A percentile compares a stretch with the other conserved stretches of the same genome.
phyloP scores from a whole-genome alignment of 1,140 invertebrate species.

The Catajapyx aquilonaris region DNA sequence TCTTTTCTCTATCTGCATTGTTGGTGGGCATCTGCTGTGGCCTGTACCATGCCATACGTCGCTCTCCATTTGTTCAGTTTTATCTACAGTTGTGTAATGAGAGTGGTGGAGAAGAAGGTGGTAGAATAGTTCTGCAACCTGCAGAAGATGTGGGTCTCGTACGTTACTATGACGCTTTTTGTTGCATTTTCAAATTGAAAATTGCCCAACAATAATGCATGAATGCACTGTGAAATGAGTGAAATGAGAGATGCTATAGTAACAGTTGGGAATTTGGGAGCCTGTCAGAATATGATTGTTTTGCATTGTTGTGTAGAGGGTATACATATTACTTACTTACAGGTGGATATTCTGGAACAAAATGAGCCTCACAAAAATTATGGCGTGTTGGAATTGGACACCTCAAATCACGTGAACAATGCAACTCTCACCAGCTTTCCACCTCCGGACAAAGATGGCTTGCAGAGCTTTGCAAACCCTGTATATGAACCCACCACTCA shows the following conservation, averaged over 20 bases:
- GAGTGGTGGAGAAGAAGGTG: conserved; percentile 18
- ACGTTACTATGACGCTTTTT: no score
- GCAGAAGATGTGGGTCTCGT: conserved; percentile 59
- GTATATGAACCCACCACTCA: conserved; percentile 45
- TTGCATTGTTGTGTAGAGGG: no score
- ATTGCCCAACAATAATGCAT: no score
- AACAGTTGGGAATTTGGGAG: no score
- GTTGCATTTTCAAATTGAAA: no score
- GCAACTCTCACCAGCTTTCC: neutral
- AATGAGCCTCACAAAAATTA: neutral
- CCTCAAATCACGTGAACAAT: neutral
- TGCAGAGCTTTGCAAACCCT: conserved; percentile 46
- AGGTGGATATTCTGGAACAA: neutral
- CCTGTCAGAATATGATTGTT: no score
- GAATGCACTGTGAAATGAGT: no score
- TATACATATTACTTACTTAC: no score
- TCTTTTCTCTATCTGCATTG: conserved; percentile 54
- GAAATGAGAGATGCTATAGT: no score
- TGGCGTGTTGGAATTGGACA: neutral
- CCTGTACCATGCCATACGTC: conserved; percentile 48
- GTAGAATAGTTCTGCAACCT: conserved; percentile 48
- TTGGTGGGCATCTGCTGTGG: conserved; percentile 50
- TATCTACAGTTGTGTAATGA: conserved; percentile 52
- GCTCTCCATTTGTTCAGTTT: conserved; percentile 60
- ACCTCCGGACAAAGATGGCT: neutral